Evolutionary conservation across 2,113 vertebrate species (phyloP), one percentile per base, ranked within the genome.

Genomic region (Actinemys pallida): DNA sequence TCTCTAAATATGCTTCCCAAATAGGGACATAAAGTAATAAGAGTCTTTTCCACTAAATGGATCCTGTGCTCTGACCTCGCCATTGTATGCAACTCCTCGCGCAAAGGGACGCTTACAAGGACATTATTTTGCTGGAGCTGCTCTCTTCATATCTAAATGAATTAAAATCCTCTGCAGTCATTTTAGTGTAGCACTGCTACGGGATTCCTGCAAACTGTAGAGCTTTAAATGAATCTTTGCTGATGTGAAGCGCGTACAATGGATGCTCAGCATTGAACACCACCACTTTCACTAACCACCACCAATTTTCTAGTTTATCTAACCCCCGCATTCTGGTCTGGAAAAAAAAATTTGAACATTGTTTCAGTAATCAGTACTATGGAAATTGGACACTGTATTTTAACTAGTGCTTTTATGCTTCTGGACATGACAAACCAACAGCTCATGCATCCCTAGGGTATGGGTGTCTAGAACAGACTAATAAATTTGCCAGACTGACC

Each of bases 111-210:
- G 83, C 56, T 88, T 62, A 75, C 85, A 94, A 94, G 93, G 90
- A 95, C 83, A 79, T 35, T 84, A 3, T 76, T 89, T 81, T 94
- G 62, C 87, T 89, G 85, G 49, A 53, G 56, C 19, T 90, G 86
- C 65, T 84, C 83, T 93, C 83, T 92, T n/a, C 13, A 45, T 31
- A 85, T 76, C 94, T 91, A 95, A 82, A 82, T 39, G 29, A 88
- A 95, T 94, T 84, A 82, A 93, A 93, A 93, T 86, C 62, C 78
- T 91, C 93, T 72, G 78, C 90, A 89, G 83, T 86, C 93, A 91
- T 86, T 92, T 88, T 10, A 79, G 76, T 5, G 45, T 86, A 52
- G 53, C 78, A 84, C 90, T 95, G 65, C 89, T 90, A 92, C 86
- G 76, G 47, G 93, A 52, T 56, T 86, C 80, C 76, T 88, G 89